Evolutionary conservation across 1,140 invertebrate genomes (phyloP).

Genomic region (Mamestra configurata): DNA sequence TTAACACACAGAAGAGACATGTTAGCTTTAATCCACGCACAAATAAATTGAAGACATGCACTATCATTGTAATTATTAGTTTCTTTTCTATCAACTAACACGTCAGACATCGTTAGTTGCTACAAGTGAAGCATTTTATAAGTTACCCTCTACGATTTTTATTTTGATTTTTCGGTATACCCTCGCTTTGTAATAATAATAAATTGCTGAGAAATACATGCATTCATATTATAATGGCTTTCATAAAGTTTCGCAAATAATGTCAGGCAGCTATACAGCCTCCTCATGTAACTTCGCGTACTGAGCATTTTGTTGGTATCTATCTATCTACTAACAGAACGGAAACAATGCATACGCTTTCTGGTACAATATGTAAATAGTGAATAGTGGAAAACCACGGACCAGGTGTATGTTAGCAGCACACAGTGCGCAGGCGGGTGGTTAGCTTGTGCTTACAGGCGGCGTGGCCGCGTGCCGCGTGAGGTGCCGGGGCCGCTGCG

Average conservation of each 20-base stretch:
- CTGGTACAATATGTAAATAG: slow-evolving; percentile 55
- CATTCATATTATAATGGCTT: background rate
- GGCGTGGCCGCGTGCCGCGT: slow-evolving; percentile 84
- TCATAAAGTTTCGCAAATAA: background rate
- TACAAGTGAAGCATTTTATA: slow-evolving; percentile 20
- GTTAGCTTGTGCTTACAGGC: slow-evolving; percentile 88
- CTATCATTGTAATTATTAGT: slow-evolving; percentile 68
- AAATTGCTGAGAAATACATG: slow-evolving; percentile 21
- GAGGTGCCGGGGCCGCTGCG: slow-evolving; percentile 77
- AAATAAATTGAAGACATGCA: slow-evolving; percentile 79
- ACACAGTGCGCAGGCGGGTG: slow-evolving; percentile 82
- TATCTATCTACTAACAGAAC: background rate
- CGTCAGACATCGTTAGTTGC: slow-evolving; percentile 31
- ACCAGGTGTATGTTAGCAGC: slow-evolving; percentile 82
- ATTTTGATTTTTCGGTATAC: background rate
- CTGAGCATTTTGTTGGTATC: slow-evolving; percentile 5
- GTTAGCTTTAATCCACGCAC: slow-evolving; percentile 73
- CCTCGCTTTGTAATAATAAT: background rate
- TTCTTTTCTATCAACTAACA: slow-evolving; percentile 13
- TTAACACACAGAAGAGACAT: slow-evolving; percentile 77
- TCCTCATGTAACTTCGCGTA: background rate
- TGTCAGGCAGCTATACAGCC: background rate
- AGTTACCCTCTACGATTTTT: slow-evolving; percentile 17
- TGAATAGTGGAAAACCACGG: slow-evolving; percentile 70
- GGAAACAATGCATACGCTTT: slow-evolving; percentile 35